These are phyloP conservation scores for Gopherus evgoodei DNA, from an alignment of 2,113 vertebrate species.

Conservation along the genomic window DNA sequence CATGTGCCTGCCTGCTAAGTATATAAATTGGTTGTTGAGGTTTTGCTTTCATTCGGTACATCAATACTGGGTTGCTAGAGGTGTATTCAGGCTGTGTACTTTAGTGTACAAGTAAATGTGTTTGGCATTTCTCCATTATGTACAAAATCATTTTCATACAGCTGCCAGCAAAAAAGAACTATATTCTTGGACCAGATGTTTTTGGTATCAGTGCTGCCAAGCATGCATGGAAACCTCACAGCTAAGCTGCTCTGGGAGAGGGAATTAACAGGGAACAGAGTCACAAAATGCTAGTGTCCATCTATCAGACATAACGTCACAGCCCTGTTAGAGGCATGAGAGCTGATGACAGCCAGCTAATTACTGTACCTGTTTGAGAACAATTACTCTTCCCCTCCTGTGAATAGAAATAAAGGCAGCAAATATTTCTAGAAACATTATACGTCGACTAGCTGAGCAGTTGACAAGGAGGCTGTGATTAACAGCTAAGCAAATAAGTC, in stretches of 20 bases:
- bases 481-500: slow-evolving; percentile 42
- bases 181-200: slow-evolving; percentile 71
- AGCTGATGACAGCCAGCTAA: not conserved
- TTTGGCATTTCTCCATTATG: slow-evolving; percentile 16
- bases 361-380: slow-evolving; percentile 46
- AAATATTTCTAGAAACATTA: not conserved
- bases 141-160: slow-evolving; percentile 63
- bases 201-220: slow-evolving; percentile 52
- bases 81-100: slow-evolving; percentile 40
- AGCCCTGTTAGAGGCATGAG: not conserved
- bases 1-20: slow-evolving; percentile 10
- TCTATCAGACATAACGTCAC: slow-evolving; percentile 10
- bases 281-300: slow-evolving; percentile 42
- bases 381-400: slow-evolving; percentile 5
- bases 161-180: slow-evolving; percentile 67
- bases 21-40: not conserved
- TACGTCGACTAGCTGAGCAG: not conserved
- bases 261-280: slow-evolving; percentile 71
- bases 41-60: slow-evolving; percentile 43
- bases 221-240: slow-evolving; percentile 65
- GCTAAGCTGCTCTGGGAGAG: slow-evolving; percentile 52
- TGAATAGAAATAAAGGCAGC: slow-evolving; percentile 10
- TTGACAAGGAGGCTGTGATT: slow-evolving; percentile 26
- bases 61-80: slow-evolving; percentile 54
- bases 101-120: slow-evolving; percentile 42